Percentiles rank a stretch among this genome's conserved stretches.
These are phyloP conservation scores for Desmophyllum pertusum DNA, from an alignment of 92 coral and sea anemone species.

Conservation along the genomic window DNA sequence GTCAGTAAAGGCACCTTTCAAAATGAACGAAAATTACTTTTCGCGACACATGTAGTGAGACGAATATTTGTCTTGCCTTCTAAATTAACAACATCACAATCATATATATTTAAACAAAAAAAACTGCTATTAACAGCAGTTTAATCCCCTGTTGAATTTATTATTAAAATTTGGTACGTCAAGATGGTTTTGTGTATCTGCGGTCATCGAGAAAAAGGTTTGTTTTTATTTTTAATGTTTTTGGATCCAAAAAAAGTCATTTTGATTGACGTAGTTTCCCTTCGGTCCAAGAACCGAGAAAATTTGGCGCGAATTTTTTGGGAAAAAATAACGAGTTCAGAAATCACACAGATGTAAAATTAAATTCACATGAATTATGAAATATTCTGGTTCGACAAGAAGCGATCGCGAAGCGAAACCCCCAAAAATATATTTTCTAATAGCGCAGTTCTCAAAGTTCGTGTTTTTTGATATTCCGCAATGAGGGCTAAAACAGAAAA, in stretches of 20 bases:
- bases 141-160: not conserved
- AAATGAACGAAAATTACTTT: not conserved
- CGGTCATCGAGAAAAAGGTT: not conserved
- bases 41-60: not conserved
- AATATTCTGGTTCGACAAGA: not conserved
- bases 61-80: not conserved
- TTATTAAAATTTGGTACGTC: not conserved
- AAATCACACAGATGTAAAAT: slow-evolving; percentile 2
- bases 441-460: slow-evolving; percentile 43
- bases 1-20: too few relatives aligned
- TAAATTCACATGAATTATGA: not conserved
- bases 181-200: slow-evolving; percentile 13
- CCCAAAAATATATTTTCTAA: not conserved
- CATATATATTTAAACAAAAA: not conserved
- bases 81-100: not conserved
- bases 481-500: slow-evolving; percentile 94
- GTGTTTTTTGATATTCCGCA: slow-evolving; percentile 90
- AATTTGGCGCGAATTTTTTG: not conserved
- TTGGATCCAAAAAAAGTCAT: not conserved
- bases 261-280: not conserved
- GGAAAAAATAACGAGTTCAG: not conserved
- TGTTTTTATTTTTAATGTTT: not conserved
- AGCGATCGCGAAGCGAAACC: not conserved
- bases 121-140: not conserved
- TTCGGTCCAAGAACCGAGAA: not conserved